A percentile compares a stretch with the other conserved stretches of the same genome.
Evolutionary conservation across 2,888 invertebrate genomes (phyloP).

Genomic region (Dione vanillae): DNA sequence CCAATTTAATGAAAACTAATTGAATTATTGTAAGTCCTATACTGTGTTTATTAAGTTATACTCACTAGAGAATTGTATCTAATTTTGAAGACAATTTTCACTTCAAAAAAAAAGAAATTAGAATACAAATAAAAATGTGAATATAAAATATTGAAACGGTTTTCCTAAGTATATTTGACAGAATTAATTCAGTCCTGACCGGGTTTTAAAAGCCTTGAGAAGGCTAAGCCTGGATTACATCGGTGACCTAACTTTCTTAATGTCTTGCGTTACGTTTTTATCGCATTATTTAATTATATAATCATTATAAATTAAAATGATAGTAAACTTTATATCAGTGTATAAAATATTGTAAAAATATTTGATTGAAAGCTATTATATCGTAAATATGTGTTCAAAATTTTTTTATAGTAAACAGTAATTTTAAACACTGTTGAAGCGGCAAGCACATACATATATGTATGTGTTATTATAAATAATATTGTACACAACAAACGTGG

Average conservation of each 20-base stretch:
- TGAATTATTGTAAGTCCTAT: not conserved
- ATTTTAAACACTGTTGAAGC: no score
- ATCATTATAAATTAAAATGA: not conserved
- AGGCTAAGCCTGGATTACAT: slow-evolving; percentile 28
- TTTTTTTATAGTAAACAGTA: no score
- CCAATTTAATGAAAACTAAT: not conserved
- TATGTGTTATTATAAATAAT: not conserved
- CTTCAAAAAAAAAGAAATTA: no score
- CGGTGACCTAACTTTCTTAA: slow-evolving; percentile 25
- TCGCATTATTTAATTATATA: slow-evolving; percentile 18
- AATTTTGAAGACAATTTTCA: no score
- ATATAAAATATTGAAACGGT: not conserved
- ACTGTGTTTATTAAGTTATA: not conserved
- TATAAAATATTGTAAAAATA: not conserved
- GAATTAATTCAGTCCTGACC: slow-evolving; percentile 25
- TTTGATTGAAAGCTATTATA: no score
- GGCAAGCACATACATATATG: no score
- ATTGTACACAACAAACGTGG: not conserved
- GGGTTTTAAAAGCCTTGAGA: slow-evolving; percentile 26
- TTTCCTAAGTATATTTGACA: slow-evolving; percentile 4
- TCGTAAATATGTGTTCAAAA: no score
- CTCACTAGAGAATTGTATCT: no score
- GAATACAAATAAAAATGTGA: no score
- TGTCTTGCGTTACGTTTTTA: slow-evolving; percentile 14
- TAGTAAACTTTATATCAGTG: not conserved